Evolutionary conservation across 2,888 invertebrate species (phyloP), one percentile per base, ranked within the genome.

Genomic region (Sarcophaga variegata): DNA sequence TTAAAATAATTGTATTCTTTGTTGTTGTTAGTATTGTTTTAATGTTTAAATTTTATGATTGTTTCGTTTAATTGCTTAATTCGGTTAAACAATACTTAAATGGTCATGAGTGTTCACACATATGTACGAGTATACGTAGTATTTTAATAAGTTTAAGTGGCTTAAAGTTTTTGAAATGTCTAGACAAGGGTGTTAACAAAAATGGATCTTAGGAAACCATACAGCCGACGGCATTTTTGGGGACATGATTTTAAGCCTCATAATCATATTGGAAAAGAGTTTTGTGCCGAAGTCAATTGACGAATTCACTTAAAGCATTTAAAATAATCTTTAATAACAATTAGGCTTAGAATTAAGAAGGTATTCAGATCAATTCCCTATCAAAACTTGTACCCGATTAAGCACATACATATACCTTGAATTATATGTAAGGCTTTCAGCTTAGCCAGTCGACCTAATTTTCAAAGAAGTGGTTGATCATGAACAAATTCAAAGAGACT

Each of bases 41-140:
- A 67, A 67, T 67, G 49, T 49, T 75, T 78, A 67, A 12, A 60
- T 47, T 72, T 37, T 45, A 54, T 67, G 78, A 79, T 71, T 79
- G 25, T 63, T 83, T 69, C 67, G 67, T 47, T 67, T 54, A 20
- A 25, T 70, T 75, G 25, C 22, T 47, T 62, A 37, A 45, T 64
- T 70, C 6, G 54, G 54, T 27, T 60, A n/a, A 54, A 54, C 47
- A 66, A 80, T 60, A 14, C 17, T 66, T 81, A 62, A 62, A 67
- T 74, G 59, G 20, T 62, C 67, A 60, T 81, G 69, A 45, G 25
- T 64, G 49, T 63, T 54, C 37, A 37, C 37, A 37, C 37, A 8
- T 37, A 37, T 2, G 10, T 37, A 37, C 8, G 22, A 22, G 2
- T 8, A 8, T 37, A 37, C 37, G 8, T 37, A 37, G 8, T 37